Base-by-base conservation (phyloP, 2,113 vertebrate species). In the Percina caprodes region DNA sequence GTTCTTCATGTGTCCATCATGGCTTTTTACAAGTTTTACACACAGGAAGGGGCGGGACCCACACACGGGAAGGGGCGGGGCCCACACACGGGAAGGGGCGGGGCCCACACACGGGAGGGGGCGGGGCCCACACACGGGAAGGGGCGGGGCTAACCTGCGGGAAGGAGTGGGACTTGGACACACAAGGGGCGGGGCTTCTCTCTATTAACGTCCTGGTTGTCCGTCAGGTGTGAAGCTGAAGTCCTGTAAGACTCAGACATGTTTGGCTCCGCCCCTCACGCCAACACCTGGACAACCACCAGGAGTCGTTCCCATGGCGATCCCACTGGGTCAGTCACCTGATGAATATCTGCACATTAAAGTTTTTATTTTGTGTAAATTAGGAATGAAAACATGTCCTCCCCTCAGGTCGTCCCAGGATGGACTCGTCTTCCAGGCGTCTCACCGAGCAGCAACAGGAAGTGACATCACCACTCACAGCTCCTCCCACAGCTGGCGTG, bases 171-270 rank as follows among this genome's bases (percentile, higher is more conserved):
- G n/a, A n/a, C n/a, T n/a, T n/a, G n/a, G n/a, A 30, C 30, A 30
- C 30, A 30, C 30, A 30, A 3, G 30, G 3, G 30, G 30, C 30
- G 35, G 35, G 35, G 3, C 35, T 35, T 35, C 35, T 35, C 35
- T 8, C 8, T 9, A 39, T 39, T 39, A 9, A 39, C 35, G 7
- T 39, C 35, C 8, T 39, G 35, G 35, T 10, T n/a, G n/a, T 66
- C 24, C 55, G 0, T 13, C 86, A 99, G 98, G 98, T 73, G 95
- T 96, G 56, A 97, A 96, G 91, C 80, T 98, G 3, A 98, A 96
- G 87, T 97, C 97, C 71, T 94, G 95, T 74, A 96, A 92, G 90
- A 98, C 97, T 62, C 97, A 99, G 88, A 99, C 98, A 11, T 90
- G 65, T 60, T 82, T 86, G 76, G 63, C 59, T 7, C 79, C 83